A percentile compares a stretch with the other conserved stretches of the same genome.
Evolutionary conservation across 2,113 vertebrate species (phyloP).

Genomic region (Rhinogobius similis): DNA sequence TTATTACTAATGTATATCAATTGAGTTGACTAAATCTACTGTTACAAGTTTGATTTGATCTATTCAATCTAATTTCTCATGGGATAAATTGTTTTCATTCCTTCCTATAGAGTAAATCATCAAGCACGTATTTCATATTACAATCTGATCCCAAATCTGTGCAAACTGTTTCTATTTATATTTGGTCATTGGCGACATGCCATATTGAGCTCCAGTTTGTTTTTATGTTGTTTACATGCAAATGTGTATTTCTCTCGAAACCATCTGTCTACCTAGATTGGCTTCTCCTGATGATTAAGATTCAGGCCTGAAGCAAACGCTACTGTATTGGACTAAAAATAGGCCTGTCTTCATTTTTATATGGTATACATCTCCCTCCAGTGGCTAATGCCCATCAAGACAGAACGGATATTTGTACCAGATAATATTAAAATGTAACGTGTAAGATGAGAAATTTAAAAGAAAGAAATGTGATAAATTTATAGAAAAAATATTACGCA

Average conservation of each 20-base stretch:
- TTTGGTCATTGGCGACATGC: neutral
- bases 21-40: too few relatives aligned
- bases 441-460: too few relatives aligned
- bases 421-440: too few relatives aligned
- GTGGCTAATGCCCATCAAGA: slow-evolving; percentile 55
- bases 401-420: slow-evolving; percentile 3
- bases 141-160: neutral
- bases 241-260: slow-evolving; percentile 42
- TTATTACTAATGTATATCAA: neutral
- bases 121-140: neutral
- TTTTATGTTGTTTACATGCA: slow-evolving; percentile 28
- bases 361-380: slow-evolving; percentile 69
- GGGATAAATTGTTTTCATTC: neutral
- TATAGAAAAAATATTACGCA: too few relatives aligned
- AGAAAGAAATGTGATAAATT: too few relatives aligned
- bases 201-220: slow-evolving; percentile 9
- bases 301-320: slow-evolving; percentile 36
- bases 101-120: neutral
- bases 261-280: slow-evolving; percentile 53
- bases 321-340: slow-evolving; percentile 53
- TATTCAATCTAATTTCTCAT: neutral
- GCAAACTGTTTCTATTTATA: neutral
- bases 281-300: slow-evolving; percentile 51
- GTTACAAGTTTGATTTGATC: too few relatives aligned
- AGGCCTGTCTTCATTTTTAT: slow-evolving; percentile 36